A percentile compares a stretch with the other conserved stretches of the same genome.
Conservation (phyloP, 2,888 invertebrate genomes). For the Dione vanillae region DNA sequence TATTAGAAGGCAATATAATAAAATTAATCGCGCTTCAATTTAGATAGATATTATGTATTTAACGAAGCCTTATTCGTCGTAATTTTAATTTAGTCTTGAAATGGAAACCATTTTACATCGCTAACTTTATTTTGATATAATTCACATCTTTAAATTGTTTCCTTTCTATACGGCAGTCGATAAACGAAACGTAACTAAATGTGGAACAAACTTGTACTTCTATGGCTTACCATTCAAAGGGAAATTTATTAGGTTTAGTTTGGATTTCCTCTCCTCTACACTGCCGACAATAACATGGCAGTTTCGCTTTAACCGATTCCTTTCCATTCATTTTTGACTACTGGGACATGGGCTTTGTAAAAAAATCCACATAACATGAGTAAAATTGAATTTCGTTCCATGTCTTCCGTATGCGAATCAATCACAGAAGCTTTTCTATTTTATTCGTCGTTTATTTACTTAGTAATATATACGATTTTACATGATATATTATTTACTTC, state of each 20-base stretch:
- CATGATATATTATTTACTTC: no score
- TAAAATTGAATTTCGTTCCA: neutral
- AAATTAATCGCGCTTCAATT: no score
- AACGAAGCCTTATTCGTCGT: neutral
- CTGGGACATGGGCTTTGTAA: slow-evolving; percentile 8
- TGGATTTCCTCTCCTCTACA: slow-evolving; percentile 5
- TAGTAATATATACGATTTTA: neutral
- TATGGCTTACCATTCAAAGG: slow-evolving; percentile 16
- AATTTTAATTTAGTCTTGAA: neutral
- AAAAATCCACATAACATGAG: slow-evolving; percentile 3
- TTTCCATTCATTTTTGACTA: slow-evolving; percentile 19
- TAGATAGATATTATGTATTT: neutral
- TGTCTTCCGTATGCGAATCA: neutral
- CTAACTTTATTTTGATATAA: neutral
- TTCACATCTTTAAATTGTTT: neutral
- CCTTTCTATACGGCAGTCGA: neutral
- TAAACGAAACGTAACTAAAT: slow-evolving; percentile 10
- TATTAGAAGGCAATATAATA: no score
- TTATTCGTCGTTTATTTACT: neutral
- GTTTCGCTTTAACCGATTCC: slow-evolving; percentile 18
- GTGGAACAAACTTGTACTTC: slow-evolving; percentile 18
- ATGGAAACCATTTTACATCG: neutral
- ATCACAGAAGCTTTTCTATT: neutral
- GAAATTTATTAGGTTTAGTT: slow-evolving; percentile 13
- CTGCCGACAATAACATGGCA: neutral